phyloP scores from a whole-genome alignment of 2,888 invertebrate genomes.

The Leistus spinibarbis region DNA sequence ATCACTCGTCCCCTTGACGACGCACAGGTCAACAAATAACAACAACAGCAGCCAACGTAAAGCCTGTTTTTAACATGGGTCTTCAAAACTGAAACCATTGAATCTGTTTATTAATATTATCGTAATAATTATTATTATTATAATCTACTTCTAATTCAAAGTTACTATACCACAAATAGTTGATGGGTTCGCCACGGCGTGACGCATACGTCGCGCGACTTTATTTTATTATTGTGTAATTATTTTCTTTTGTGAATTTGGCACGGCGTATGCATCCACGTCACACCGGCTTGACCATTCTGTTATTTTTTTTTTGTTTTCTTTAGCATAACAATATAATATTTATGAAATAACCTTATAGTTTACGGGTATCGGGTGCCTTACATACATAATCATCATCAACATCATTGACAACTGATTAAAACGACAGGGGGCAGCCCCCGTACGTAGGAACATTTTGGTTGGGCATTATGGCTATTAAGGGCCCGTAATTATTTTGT shows the following conservation, averaged over 20 bases:
- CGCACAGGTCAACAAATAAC: constrained; percentile 54
- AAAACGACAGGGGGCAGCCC: constrained; percentile 55
- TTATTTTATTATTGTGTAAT: constrained; percentile 6
- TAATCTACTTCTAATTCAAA: constrained; percentile 60
- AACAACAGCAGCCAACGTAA: constrained; percentile 59
- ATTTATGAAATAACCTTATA: constrained; percentile 60
- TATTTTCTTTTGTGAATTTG: constrained; percentile 41
- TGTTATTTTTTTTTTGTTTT: constrained; percentile 11
- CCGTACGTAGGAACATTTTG: constrained; percentile 59
- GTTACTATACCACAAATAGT: constrained; percentile 62
- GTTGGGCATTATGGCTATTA: constrained; percentile 82
- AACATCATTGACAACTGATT: constrained; percentile 53
- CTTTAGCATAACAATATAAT: constrained; percentile 60
- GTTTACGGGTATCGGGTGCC: constrained; percentile 59
- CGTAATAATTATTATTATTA: constrained; percentile 49
- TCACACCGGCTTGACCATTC: constrained; percentile 12
- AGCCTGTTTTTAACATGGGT: constrained; percentile 54
- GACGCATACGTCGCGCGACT: constrained; percentile 16
- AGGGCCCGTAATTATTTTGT: constrained; percentile 79
- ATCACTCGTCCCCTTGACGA: constrained; percentile 4
- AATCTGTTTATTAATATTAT: constrained; percentile 50
- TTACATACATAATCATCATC: constrained; percentile 55
- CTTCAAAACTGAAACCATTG: constrained; percentile 58
- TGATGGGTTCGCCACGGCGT: constrained; percentile 47
- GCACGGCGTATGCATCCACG: background rate